Conservation (phyloP, 2,797 vertebrate genomes). For the Cuniculus paca region DNA sequence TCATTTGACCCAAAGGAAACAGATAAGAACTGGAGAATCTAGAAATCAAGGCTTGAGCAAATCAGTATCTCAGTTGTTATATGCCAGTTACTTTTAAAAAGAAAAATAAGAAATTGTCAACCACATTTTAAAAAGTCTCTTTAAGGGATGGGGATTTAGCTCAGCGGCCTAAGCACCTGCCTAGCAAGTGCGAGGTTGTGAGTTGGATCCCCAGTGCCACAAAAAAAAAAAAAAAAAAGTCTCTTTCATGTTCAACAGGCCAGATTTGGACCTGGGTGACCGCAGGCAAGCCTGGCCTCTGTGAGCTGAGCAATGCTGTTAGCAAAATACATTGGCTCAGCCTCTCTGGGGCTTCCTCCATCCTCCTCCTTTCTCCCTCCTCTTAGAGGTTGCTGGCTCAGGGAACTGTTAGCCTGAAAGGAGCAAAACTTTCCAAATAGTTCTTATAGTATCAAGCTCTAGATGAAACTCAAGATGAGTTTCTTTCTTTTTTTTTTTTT, state of each 20-base stretch:
- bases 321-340: conserved; percentile 75
- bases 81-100: not conserved
- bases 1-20: conserved; percentile 6
- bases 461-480: conserved; percentile 25
- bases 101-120: not conserved
- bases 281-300: conserved; percentile 72
- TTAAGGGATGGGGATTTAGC: too few relatives aligned
- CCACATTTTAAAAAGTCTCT: not conserved
- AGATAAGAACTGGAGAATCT: not conserved
- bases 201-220: too few relatives aligned
- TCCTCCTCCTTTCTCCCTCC: conserved; percentile 51
- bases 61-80: not conserved
- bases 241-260: not conserved
- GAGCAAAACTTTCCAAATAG: conserved; percentile 30
- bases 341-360: conserved; percentile 69
- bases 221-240: too few relatives aligned
- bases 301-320: conserved; percentile 80
- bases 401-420: conserved; percentile 31
- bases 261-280: conserved; percentile 57
- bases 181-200: too few relatives aligned
- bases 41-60: conserved; percentile 10
- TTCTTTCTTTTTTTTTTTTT: too few relatives aligned
- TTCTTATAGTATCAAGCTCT: not conserved
- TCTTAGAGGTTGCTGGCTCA: conserved; percentile 62
- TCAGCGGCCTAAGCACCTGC: too few relatives aligned